Percentiles rank a stretch among this genome's conserved stretches.
These are phyloP conservation scores for Protonemura montana DNA, from an alignment of 2,888 invertebrate genomes.

Conservation along the genomic window DNA sequence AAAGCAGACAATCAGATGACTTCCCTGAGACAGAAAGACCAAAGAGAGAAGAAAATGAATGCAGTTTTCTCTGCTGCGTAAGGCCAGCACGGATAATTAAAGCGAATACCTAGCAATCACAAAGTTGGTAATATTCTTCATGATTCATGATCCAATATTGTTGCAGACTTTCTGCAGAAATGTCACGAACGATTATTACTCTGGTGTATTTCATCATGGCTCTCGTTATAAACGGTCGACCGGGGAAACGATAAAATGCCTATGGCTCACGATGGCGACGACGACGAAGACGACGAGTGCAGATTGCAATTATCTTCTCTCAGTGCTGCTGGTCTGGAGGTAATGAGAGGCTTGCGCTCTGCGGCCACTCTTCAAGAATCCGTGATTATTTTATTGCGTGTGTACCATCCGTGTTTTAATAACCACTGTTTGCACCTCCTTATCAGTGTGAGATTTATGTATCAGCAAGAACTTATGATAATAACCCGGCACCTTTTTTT, in stretches of 20 bases:
- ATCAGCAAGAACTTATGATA: conserved; percentile 10
- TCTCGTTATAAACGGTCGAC: not conserved
- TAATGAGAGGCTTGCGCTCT: not conserved
- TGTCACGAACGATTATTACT: conserved; percentile 26
- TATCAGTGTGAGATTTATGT: conserved; percentile 34
- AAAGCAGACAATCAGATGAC: conserved; percentile 14
- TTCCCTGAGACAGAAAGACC: conserved; percentile 24
- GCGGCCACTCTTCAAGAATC: not conserved
- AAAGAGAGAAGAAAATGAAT: not conserved
- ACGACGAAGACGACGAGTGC: not conserved
- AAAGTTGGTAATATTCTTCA: not conserved
- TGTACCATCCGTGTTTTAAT: not conserved
- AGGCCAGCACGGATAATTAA: not conserved
- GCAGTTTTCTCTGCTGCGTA: not conserved
- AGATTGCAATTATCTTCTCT: not conserved
- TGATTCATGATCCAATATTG: conserved; percentile 22
- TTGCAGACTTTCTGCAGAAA: not conserved
- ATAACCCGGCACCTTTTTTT: not conserved
- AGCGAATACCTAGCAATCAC: not conserved
- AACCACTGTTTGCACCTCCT: conserved; percentile 15
- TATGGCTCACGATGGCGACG: not conserved
- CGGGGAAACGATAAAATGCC: not conserved
- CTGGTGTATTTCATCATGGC: not conserved
- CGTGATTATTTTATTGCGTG: conserved; percentile 4
- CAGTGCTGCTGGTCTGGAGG: not conserved